These are phyloP conservation scores for Serrognathus titanus DNA, from an alignment of 2,888 invertebrate species.

Conservation along the genomic window DNA sequence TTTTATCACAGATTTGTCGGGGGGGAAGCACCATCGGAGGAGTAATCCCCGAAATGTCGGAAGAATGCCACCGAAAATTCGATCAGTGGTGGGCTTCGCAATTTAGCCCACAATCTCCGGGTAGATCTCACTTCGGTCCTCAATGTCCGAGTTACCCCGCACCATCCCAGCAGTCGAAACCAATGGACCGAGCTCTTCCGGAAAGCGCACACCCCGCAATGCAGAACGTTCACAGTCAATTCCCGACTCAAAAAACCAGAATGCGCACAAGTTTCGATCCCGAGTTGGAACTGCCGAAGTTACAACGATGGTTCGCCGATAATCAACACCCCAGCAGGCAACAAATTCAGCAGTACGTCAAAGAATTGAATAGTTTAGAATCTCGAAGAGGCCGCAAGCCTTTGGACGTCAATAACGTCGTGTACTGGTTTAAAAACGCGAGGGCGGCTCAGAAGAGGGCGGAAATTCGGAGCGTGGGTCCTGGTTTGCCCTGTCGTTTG, in stretches of 20 bases:
- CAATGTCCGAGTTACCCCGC: slow-evolving; percentile 52
- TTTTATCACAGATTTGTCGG: slow-evolving; percentile 79
- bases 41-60: slow-evolving; percentile 69
- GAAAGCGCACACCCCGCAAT: slow-evolving; percentile 70
- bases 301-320: slow-evolving; percentile 95
- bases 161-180: slow-evolving; percentile 44
- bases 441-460: slow-evolving; percentile 93
- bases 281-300: slow-evolving; percentile 90
- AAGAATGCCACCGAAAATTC: slow-evolving; percentile 83
- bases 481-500: slow-evolving; percentile 58
- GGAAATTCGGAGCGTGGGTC: slow-evolving; percentile 64
- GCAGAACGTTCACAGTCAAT: slow-evolving; percentile 72
- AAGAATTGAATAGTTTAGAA: slow-evolving; percentile 87
- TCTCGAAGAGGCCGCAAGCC: slow-evolving; percentile 91
- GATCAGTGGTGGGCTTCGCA: slow-evolving; percentile 88
- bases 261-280: slow-evolving; percentile 98
- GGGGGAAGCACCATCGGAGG: slow-evolving; percentile 66
- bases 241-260: slow-evolving; percentile 82
- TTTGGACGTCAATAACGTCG: slow-evolving; percentile 92
- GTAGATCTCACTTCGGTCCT: slow-evolving; percentile 46
- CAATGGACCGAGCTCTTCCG: slow-evolving; percentile 52
- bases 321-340: slow-evolving; percentile 97
- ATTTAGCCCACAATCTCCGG: slow-evolving; percentile 57
- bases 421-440: slow-evolving; percentile 97
- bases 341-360: slow-evolving; percentile 94